Conservation (phyloP, 2,888 invertebrate genomes). For the Thymelicus lineola region DNA sequence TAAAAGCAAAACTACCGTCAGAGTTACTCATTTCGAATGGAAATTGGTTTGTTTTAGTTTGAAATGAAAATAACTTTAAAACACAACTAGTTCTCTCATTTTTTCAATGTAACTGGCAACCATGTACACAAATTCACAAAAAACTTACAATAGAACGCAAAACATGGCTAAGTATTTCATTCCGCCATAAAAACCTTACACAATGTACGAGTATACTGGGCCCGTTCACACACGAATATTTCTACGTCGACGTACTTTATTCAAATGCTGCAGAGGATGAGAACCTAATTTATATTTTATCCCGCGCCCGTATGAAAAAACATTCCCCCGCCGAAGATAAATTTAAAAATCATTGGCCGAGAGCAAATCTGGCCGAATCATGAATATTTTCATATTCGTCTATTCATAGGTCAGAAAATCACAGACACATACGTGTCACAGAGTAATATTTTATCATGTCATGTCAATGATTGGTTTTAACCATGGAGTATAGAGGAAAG, state of each 20-base stretch:
- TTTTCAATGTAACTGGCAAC: too few relatives aligned
- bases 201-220: constrained; percentile 13
- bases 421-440: constrained; percentile 1
- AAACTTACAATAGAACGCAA: too few relatives aligned
- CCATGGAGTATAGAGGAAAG: too few relatives aligned
- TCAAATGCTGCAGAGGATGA: constrained; percentile 47
- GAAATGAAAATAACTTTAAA: too few relatives aligned
- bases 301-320: constrained; percentile 47
- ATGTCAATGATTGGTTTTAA: too few relatives aligned
- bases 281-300: constrained; percentile 55
- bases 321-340: constrained; percentile 46
- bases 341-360: constrained; percentile 51
- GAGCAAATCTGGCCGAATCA: constrained; percentile 48
- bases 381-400: constrained; percentile 49
- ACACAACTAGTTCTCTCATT: too few relatives aligned
- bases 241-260: constrained; percentile 46
- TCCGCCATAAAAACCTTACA: constrained; percentile 14
- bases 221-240: constrained; percentile 42
- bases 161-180: not conserved
- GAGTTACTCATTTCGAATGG: too few relatives aligned
- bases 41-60: too few relatives aligned
- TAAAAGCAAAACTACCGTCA: too few relatives aligned
- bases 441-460: not conserved
- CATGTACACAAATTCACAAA: too few relatives aligned
- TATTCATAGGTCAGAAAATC: constrained; percentile 17